phyloP scores from a whole-genome alignment of 2,113 vertebrate genomes.

The Lasiurus borealis region DNA sequence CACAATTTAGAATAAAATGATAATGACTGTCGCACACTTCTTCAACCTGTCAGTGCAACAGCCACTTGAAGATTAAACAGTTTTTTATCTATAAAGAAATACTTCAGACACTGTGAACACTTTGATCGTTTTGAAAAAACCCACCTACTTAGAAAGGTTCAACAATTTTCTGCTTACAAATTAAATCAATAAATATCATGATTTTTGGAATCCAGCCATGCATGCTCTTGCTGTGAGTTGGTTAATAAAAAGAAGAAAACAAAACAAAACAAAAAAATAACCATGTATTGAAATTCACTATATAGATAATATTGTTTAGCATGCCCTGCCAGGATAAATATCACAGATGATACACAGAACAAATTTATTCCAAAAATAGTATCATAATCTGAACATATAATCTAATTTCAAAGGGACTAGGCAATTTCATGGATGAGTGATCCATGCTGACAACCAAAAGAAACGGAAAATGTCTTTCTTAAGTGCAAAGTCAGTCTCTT shows the following conservation, averaged over 20 bases:
- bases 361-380: background rate
- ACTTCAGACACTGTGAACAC: background rate
- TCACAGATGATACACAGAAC: background rate
- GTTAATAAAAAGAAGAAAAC: background rate
- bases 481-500: background rate
- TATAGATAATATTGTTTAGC: slow-evolving; percentile 15
- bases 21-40: background rate
- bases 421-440: slow-evolving; percentile 48
- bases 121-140: background rate
- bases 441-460: background rate
- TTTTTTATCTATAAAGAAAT: background rate
- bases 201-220: background rate
- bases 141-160: background rate
- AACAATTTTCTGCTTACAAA: slow-evolving; percentile 25
- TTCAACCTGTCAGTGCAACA: background rate
- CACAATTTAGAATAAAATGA: background rate
- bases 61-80: slow-evolving; percentile 19
- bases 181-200: background rate
- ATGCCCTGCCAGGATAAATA: background rate
- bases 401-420: background rate
- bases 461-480: slow-evolving; percentile 18
- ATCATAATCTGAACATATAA: slow-evolving; percentile 13
- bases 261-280: background rate
- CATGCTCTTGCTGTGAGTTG: background rate
- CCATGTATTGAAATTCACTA: background rate